Conservation (phyloP, 2,797 vertebrate genomes). For the Scyliorhinus canicula region DNA sequence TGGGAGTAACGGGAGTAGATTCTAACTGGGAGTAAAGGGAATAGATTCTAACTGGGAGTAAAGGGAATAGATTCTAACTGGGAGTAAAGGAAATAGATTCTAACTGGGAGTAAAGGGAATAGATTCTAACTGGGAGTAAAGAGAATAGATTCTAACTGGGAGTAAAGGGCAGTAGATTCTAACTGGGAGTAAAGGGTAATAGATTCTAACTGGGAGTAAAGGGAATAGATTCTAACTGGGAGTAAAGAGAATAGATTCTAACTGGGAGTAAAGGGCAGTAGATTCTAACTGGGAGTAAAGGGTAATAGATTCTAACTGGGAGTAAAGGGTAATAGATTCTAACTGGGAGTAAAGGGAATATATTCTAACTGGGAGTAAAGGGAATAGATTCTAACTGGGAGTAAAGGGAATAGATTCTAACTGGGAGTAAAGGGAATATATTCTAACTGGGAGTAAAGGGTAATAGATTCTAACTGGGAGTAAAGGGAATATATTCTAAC, state of each 20-base stretch:
- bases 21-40: neutral
- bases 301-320: neutral
- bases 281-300: neutral
- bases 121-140: no score
- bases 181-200: no score
- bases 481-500: no score
- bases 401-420: neutral
- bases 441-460: neutral
- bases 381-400: neutral
- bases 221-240: neutral
- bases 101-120: no score
- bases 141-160: neutral
- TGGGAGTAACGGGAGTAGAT: neutral
- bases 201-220: neutral
- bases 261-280: neutral
- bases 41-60: neutral
- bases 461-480: neutral
- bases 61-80: neutral
- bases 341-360: no score
- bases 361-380: no score
- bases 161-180: neutral
- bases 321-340: neutral
- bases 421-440: no score
- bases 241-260: neutral
- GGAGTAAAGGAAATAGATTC: neutral